Evolutionary conservation across 2,113 vertebrate species (phyloP).

Genomic region (Odobenus rosmarus): DNA sequence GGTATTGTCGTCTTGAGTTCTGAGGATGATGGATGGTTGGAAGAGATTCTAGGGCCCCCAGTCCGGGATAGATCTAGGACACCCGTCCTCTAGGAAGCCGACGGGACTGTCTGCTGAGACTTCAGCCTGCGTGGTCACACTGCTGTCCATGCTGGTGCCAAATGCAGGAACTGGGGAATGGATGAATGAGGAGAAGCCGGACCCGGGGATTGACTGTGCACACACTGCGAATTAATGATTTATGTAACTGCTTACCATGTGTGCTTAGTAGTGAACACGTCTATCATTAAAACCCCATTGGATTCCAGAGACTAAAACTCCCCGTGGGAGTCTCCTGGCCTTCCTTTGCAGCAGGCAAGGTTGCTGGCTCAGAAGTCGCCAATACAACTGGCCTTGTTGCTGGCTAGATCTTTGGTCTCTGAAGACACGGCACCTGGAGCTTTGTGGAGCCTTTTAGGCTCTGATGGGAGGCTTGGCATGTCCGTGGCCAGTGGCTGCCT

Average conservation of each 20-base stretch:
- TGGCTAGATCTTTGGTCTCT: not conserved
- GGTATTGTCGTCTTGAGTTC: not conserved
- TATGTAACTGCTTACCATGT: not conserved
- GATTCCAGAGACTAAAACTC: not conserved
- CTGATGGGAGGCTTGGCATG: not conserved
- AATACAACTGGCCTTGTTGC: not conserved
- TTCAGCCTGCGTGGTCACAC: not conserved
- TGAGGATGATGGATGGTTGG: not conserved
- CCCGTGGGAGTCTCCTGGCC: not conserved
- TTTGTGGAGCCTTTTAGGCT: not conserved
- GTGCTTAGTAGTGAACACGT: constrained; percentile 36
- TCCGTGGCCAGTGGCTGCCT: not conserved
- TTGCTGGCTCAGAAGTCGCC: not conserved
- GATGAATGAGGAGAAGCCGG: not conserved
- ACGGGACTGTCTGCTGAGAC: not conserved
- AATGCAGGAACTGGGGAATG: not conserved
- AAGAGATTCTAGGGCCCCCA: not conserved
- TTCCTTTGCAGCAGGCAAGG: not conserved
- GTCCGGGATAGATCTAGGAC: not conserved
- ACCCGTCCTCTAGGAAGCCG: not conserved
- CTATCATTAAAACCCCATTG: constrained; percentile 33
- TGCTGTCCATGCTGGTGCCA: not conserved
- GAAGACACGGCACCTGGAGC: not conserved
- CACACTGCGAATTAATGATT: not conserved
- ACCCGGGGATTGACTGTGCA: not conserved